Base-by-base conservation (phyloP, 2,797 vertebrate species). In the Pseudopleuronectes americanus region DNA sequence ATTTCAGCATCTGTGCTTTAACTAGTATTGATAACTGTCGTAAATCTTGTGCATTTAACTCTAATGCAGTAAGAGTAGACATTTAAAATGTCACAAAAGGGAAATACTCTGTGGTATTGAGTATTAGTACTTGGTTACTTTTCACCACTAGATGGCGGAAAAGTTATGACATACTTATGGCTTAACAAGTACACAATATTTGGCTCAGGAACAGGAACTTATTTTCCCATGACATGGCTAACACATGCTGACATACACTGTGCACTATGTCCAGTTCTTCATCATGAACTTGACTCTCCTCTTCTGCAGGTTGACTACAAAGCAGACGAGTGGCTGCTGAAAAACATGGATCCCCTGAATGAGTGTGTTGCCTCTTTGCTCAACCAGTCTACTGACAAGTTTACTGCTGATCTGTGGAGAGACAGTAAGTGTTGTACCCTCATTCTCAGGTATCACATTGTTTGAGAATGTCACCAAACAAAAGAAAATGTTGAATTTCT, bases 281-380 rank as follows among this genome's bases (percentile, higher is more conserved):
- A 3, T 24, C 4, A 12, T 38, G 17, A 71, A 22, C 4, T 0
- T 53, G 5, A 0, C 5, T 60, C 1, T 57, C 8, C 17, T 72
- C 22, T 79, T 74, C 3, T 82, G 58, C 89, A 99, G 98, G 98
- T 99, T 89, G 98, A 98, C 79, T 99, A 99, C 84, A 99, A 99
- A 86, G 98, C 98, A 0, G 94, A 96, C 0, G 96, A 95, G 68
- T 99, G 98, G 98, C 89, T 99, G 90, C 96, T 98, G 96, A 99
- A 99, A 92, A 99, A 99, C 92, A 99, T 99, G 98, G 98, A 99
- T 87, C 98, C 98, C 0, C 93, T 99, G 80, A 99, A 99, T 0
- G 98, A 99, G 88, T 97, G 96, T 49, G 95, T 99, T 6, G 97
- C 97, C 70, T 92, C 95, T 0, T 93, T 99, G 65, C 96, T 99